A percentile compares a stretch with the other conserved stretches of the same genome.
Evolutionary conservation across 2,888 invertebrate species (phyloP).

Genomic region (Mantis religiosa): DNA sequence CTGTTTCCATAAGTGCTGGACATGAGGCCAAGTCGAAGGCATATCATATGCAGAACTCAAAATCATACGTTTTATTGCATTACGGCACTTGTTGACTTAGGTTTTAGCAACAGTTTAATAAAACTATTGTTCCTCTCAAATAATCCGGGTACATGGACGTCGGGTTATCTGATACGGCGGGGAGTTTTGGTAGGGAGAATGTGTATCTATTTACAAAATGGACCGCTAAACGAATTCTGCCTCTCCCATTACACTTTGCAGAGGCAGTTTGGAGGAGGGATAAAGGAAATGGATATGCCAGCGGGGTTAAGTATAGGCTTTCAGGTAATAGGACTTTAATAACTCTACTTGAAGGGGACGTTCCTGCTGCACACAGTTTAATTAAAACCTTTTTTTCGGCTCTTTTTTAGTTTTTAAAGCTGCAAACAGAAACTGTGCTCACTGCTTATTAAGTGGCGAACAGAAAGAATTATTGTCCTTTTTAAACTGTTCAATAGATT

Average conservation of each 20-base stretch:
- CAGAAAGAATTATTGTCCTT: neutral
- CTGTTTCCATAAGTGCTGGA: too few species aligned
- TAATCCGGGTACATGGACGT: neutral
- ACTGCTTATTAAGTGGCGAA: neutral
- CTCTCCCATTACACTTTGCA: neutral
- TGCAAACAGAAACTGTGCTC: neutral
- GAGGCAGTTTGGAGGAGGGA: neutral
- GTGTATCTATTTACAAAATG: neutral
- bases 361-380: neutral
- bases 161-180: neutral
- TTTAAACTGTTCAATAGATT: too few species aligned
- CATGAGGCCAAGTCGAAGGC: too few species aligned
- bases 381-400: neutral
- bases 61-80: too few species aligned
- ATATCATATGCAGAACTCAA: too few species aligned
- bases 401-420: neutral
- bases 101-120: too few species aligned
- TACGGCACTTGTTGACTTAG: too few species aligned
- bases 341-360: neutral
- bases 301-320: neutral
- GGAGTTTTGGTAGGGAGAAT: neutral
- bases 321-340: neutral
- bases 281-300: neutral
- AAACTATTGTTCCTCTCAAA: too few species aligned
- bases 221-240: neutral